phyloP scores from a whole-genome alignment of 2,113 vertebrate genomes.

The Pachypanchax playfairii region DNA sequence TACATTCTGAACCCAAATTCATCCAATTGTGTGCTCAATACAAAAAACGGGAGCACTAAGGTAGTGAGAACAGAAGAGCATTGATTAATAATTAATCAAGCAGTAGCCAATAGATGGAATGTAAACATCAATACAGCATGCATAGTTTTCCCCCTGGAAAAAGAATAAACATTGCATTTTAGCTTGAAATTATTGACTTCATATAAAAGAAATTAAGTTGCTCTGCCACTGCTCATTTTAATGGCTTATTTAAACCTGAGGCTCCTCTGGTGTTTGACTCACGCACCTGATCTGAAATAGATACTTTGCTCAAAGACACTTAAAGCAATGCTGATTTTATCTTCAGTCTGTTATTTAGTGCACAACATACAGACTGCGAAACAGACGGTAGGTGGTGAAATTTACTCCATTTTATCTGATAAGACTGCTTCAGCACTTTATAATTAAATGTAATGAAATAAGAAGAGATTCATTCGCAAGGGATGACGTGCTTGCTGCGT shows the following conservation, averaged over 20 bases:
- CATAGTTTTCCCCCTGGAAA: slow-evolving; percentile 16
- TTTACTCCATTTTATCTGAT: not conserved
- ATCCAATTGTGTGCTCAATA: not conserved
- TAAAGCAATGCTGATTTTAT: not conserved
- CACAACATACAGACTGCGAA: not conserved
- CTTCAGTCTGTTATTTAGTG: not conserved
- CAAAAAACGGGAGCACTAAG: slow-evolving; percentile 11
- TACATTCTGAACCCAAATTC: not conserved
- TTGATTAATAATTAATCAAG: slow-evolving; percentile 57
- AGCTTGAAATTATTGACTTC: slow-evolving; percentile 8
- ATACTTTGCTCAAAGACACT: slow-evolving; percentile 3
- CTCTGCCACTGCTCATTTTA: slow-evolving; percentile 4
- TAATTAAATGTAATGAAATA: too few species aligned
- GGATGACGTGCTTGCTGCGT: too few species aligned
- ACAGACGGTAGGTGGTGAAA: not conserved
- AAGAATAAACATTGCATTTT: slow-evolving; percentile 39
- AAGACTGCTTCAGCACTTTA: too few species aligned
- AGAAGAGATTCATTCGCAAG: too few species aligned
- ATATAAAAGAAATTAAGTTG: slow-evolving; percentile 13
- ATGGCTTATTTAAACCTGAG: slow-evolving; percentile 4
- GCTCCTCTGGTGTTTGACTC: slow-evolving; percentile 9
- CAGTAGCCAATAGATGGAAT: slow-evolving; percentile 32
- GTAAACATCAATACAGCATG: slow-evolving; percentile 20
- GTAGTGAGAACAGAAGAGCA: slow-evolving; percentile 18
- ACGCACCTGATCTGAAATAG: slow-evolving; percentile 10